Evolutionary conservation across 2,888 invertebrate genomes (phyloP), one percentile per base, ranked within the genome.

Genomic region (Daptonema setosum): DNA sequence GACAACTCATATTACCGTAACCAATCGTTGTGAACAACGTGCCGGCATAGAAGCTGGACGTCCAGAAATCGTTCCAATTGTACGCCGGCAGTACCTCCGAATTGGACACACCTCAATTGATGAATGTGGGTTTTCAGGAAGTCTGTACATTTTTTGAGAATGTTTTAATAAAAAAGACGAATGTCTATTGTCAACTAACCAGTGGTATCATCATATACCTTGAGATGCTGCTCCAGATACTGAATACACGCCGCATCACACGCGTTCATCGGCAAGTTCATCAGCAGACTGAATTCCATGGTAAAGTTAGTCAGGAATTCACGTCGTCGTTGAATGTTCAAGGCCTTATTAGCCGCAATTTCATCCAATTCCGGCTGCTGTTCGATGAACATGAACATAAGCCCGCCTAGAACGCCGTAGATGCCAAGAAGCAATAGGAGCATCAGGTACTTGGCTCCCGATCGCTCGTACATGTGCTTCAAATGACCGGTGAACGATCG

Each of bases 1-100:
- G 82, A 0, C 93, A 91, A 45, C 83, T 81, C 64, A 93, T 84
- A 71, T 93, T 87, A 59, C 93, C 93, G 75, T 93, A 95, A 67
- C 93, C 93, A 35, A 67, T 66, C 1, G 67, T 67, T 1, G 67
- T 67, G 56, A 65, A 63, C 48, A 67, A 57, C 2, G 67, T 66
- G 14, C 63, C 63, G 0, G 67, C 62, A 51, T 63, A 67, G 56
- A 67, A 67, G 1, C 66, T 63, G 0, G 67, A 61, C 48, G 66
- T 66, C 65, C 65, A 65, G 56, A 63, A 66, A 56, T 67, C 65
- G 28, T 25, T 50, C 66, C 66, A 67, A 25, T 60, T 52, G 64
- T 65, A 66, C 11, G 26, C 14, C 20, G 50, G 28, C 5, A 56
- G 54, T 51, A 57, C 51, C 1, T 57, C 57, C 11, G 54, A 25